Evolutionary conservation across 2,888 invertebrate species (phyloP).

Genomic region (Proisotoma minuta): DNA sequence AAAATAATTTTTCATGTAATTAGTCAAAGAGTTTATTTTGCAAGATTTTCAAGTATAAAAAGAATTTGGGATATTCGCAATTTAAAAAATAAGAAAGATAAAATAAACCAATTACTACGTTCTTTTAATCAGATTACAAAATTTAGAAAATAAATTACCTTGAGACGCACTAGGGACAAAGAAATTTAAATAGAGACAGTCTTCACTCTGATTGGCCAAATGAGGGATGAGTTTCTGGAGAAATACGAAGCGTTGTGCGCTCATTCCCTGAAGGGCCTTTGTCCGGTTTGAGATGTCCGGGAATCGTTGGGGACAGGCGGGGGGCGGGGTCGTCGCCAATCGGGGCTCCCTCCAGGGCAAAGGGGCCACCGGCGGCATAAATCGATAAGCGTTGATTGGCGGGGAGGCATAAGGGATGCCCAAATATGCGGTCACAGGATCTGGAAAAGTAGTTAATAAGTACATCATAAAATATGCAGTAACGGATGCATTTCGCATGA

Average conservation of each 20-base stretch:
- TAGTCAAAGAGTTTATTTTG: too few relatives aligned
- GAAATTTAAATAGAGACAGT: conserved; percentile 45
- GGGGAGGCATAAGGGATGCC: conserved; percentile 45
- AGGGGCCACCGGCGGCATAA: conserved; percentile 47
- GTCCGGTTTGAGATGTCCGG: conserved; percentile 55
- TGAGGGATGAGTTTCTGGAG: conserved; percentile 42
- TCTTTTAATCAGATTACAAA: too few relatives aligned
- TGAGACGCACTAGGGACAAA: conserved; percentile 35
- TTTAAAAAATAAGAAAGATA: too few relatives aligned
- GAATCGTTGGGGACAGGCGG: conserved; percentile 58
- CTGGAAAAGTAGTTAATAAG: too few relatives aligned
- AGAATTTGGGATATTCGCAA: too few relatives aligned
- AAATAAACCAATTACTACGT: too few relatives aligned
- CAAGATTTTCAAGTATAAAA: too few relatives aligned
- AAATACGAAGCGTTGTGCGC: conserved; percentile 39
- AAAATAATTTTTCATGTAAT: too few relatives aligned
- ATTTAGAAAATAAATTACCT: conserved; percentile 23
- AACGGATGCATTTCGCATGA: conserved; percentile 4
- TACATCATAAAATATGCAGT: not conserved
- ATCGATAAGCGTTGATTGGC: conserved; percentile 44
- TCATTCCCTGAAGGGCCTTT: conserved; percentile 43
- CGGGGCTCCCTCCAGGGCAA: conserved; percentile 43
- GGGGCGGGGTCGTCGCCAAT: conserved; percentile 37
- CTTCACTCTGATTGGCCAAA: conserved; percentile 45
- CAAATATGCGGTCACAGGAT: conserved; percentile 44